A percentile compares a stretch with the other conserved stretches of the same genome.
phyloP scores from a whole-genome alignment of 2,888 invertebrate species.

The Rambutsinella grinnellia region DNA sequence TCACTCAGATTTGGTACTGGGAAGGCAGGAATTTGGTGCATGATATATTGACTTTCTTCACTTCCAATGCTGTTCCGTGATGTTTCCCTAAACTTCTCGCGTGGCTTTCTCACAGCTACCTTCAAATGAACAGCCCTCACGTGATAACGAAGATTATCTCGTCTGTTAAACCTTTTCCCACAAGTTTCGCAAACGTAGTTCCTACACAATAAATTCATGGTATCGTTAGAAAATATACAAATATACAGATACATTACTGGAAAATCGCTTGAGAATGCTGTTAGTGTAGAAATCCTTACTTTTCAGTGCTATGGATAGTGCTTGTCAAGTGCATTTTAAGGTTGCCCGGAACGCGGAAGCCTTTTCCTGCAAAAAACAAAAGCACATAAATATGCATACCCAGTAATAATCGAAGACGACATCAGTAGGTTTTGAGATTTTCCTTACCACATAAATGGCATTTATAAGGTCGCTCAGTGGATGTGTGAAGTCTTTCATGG shows the following conservation, averaged over 20 bases:
- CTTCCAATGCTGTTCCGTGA: no score
- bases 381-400: not conserved
- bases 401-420: not conserved
- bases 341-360: conserved; percentile 34
- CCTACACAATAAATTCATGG: conserved; percentile 3
- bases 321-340: conserved; percentile 26
- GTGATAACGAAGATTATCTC: conserved; percentile 28
- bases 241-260: not conserved
- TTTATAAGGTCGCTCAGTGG: conserved; percentile 34
- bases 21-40: no score
- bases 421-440: no score
- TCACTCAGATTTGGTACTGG: no score
- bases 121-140: conserved; percentile 38
- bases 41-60: no score
- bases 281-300: not conserved
- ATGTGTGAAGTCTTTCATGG: conserved; percentile 31
- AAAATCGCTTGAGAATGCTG: not conserved
- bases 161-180: conserved; percentile 30
- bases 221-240: not conserved
- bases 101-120: no score
- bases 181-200: conserved; percentile 29
- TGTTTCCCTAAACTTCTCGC: no score
- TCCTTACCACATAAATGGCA: conserved; percentile 35
- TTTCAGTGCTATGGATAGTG: conserved; percentile 23
- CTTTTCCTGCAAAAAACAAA: conserved; percentile 12